Base-by-base conservation (phyloP, 2,888 invertebrate genomes). In the Vanessa cardui region DNA sequence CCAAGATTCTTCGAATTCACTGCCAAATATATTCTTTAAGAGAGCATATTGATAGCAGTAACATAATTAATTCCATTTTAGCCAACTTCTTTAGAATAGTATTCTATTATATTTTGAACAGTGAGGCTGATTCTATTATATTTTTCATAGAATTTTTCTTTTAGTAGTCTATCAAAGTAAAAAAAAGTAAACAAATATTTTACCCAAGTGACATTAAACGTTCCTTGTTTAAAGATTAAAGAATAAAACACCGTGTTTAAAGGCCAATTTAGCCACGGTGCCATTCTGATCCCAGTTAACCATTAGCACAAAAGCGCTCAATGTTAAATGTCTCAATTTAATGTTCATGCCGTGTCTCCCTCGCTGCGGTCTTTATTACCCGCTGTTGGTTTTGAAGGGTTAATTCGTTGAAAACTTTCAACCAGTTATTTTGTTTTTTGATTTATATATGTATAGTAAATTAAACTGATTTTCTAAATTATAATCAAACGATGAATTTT, bases 321-420 rank as follows among this genome's bases (percentile, higher is more conserved):
- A 86, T 86, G 87, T 83, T 85, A 83, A 87, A 87, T 84, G 87
- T 87, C 86, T 88, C 86, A 84, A 86, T 88, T 87, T 84, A 83
- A 80, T 81, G 84, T 87, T 79, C 85, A 80, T 80, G 75, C 84
- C 85, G 83, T 83, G 83, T 82, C 76, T 68, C 73, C 73, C 86
- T 81, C 82, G 79, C 39, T 39, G 39, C 74, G 80, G 81, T 78
- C 82, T 82, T 85, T 86, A 85, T 80, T 81, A 78, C 80, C 83
- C 80, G 76, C 79, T 77, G 80, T 76, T 74, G 78, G 82, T 80
- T 84, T 81, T 83, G 82, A 83, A 88, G 90, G 89, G 88, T 89
- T 90, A 89, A 89, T 88, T 87, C 84, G 83, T 83, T 87, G 86
- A 89, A 90, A 88, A 64, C 54, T 54, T 49, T 62, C 58, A 52